Evolutionary conservation across 2,888 invertebrate genomes (phyloP), one percentile per base, ranked within the genome.

Genomic region (Hoplodrina blanda): DNA sequence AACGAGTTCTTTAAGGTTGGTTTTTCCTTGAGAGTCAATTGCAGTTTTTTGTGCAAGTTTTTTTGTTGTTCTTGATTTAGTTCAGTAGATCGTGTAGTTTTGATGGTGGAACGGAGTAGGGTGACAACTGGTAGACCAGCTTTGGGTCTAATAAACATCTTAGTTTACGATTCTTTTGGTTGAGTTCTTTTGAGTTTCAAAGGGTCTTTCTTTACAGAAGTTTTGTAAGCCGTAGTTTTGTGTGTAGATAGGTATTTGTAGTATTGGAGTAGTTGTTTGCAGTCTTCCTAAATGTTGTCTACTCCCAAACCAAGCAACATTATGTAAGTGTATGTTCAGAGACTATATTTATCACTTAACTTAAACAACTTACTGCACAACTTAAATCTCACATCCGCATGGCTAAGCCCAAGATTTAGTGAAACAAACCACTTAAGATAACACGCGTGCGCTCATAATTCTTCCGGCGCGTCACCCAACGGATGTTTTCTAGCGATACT

Each of bases 41-140:
- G 83, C 76, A 83, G 78, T 83, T 85, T 84, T 84, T 84, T 83
- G 64, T 78, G 76, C 71, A 71, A 52, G 78, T 62, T 81, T 84
- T 84, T 85, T 85, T 75, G 78, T 73, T 49, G 80, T 74, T 81
- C 78, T 83, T 83, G 85, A 84, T 84, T 85, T 84, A 84, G 84
- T 85, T 85, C 85, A 84, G 83, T 85, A 80, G 85, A 81, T 85
- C 85, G 84, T 83, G 78, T 85, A 83, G 84, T 85, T 84, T 78
- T 75, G 75, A 83, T 85, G 78, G 85, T 80, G 62, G 80, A 78
- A 79, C 71, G 61, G 73, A 75, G 76, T 83, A 78, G 81, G 81
- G 85, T 85, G 78, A 74, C 79, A 83, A 85, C 83, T 75, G 72
- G 62, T 76, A 76, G 70, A 68, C 64, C 62, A 69, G 83, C 56